These are phyloP conservation scores for Oreohelix idahoensis DNA, from an alignment of 1,140 invertebrate species.

Conservation along the genomic window DNA sequence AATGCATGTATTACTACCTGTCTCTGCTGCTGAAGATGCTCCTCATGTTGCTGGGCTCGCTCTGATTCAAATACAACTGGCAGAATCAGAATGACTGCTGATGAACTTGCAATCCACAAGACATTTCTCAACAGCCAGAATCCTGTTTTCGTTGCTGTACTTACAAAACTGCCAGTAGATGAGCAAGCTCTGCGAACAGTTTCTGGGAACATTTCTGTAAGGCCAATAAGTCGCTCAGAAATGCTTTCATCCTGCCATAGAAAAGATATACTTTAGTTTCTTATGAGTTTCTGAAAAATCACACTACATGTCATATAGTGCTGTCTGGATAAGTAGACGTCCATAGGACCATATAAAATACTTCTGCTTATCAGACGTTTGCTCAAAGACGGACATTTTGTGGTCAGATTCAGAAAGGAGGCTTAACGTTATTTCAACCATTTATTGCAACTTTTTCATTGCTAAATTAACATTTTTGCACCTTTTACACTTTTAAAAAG, in stretches of 20 bases:
- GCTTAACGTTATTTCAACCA: no score
- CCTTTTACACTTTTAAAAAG: no score
- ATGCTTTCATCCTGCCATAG: constrained; percentile 83
- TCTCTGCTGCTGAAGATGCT: constrained; percentile 92
- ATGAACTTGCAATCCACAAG: constrained; percentile 90
- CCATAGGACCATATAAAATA: no score
- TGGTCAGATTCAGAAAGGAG: no score
- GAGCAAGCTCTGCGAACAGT: constrained; percentile 81
- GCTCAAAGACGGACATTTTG: no score
- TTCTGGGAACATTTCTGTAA: constrained; percentile 96
- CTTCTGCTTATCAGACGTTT: no score
- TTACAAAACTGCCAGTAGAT: constrained; percentile 65
- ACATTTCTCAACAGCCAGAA: constrained; percentile 83
- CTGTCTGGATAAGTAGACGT: no score
- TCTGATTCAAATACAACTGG: constrained; percentile 95
- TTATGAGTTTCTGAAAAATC: no score
- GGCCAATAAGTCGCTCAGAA: constrained; percentile 85
- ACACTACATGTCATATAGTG: no score
- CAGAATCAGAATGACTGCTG: constrained; percentile 90
- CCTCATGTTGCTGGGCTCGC: constrained; percentile 91
- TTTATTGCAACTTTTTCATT: no score
- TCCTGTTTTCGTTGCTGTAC: constrained; percentile 72
- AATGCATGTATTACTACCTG: constrained; percentile 77
- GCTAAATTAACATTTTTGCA: no score
- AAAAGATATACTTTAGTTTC: not conserved